Evolutionary conservation across 2,888 invertebrate genomes (phyloP), one percentile per base, ranked within the genome.

Genomic region (Lasioglossum villosulum): DNA sequence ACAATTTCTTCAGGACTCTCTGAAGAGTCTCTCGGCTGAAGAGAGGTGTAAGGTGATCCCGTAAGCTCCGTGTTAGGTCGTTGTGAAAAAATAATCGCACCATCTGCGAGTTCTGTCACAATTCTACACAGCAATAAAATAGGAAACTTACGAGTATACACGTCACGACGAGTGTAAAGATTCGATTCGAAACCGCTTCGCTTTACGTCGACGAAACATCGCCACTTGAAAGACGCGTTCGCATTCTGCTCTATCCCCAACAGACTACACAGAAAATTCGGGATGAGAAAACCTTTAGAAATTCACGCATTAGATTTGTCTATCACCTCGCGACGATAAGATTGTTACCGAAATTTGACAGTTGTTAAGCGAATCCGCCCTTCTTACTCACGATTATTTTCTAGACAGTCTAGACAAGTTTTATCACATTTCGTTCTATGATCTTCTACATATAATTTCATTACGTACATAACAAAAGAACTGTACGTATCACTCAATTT

Each of bases 61-160:
- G 82, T 66, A 70, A 82, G 68, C 48, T 34, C 71, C 23, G 27
- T 4, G 34, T 56, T 73, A 74, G 78, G 80, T 85, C 74, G 73
- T 68, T 19, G 75, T 70, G 68, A 84, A 85, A 83, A 89, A 89
- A 86, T 89, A 88, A 88, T 83, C 84, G 70, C 12, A 73, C 73
- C 80, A 42, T 80, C 78, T 52, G 5, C n/a, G 75, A 74, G 71
- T 30, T 37, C 72, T 80, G 78, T 78, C 81, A 71, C 86, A 86
- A 90, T 86, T 84, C 83, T 86, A 59, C 59, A 8, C 8, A 88
- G 88, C 82, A 89, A 85, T 90, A 90, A 90, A 90, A 89, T 89
- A 34, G 82, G 27, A 85, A 85, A 89, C 48, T 14, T 88, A 90
- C 78, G 89, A 82, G 84, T 80, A 86, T 37, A 81, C 86, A 85